These are phyloP conservation scores for Schizopygopsis pylzovi DNA, from an alignment of 2,797 vertebrate genomes.

Conservation along the genomic window DNA sequence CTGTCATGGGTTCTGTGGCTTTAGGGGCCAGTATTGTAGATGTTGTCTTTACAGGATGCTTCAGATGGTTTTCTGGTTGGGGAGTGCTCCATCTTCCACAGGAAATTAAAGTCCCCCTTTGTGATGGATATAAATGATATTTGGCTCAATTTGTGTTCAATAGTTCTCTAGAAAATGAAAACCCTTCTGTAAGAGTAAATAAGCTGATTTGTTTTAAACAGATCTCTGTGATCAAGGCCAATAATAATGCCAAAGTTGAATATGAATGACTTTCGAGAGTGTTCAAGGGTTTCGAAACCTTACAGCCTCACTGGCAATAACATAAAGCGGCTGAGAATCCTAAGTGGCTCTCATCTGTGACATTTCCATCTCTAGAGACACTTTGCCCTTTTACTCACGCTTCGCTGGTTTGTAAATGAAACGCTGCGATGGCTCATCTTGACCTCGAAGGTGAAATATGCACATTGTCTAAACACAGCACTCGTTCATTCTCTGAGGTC, in stretches of 20 bases:
- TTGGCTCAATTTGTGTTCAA: slow-evolving; percentile 41
- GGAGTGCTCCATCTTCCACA: slow-evolving; percentile 55
- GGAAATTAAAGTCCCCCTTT: slow-evolving; percentile 72
- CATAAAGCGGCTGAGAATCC: slow-evolving; percentile 41
- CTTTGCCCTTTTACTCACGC: slow-evolving; percentile 56
- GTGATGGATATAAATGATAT: slow-evolving; percentile 57
- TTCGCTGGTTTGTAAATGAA: slow-evolving; percentile 50
- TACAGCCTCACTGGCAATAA: slow-evolving; percentile 38
- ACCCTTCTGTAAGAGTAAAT: neutral
- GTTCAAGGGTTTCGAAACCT: slow-evolving; percentile 43
- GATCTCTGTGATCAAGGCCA: slow-evolving; percentile 29
- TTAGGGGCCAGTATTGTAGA: slow-evolving; percentile 28
- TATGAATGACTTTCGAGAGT: slow-evolving; percentile 13
- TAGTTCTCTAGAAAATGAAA: slow-evolving; percentile 9
- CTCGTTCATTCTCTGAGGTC: slow-evolving; percentile 47
- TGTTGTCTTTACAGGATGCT: slow-evolving; percentile 18
- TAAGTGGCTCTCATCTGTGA: slow-evolving; percentile 54
- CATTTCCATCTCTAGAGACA: slow-evolving; percentile 59
- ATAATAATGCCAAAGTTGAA: slow-evolving; percentile 30
- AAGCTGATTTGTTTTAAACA: neutral
- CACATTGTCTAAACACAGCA: slow-evolving; percentile 42
- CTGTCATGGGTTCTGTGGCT: slow-evolving; percentile 15
- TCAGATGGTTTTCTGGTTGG: slow-evolving; percentile 41
- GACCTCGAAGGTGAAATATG: slow-evolving; percentile 32
- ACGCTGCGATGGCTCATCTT: slow-evolving; percentile 37